Conservation (phyloP, 2,797 vertebrate genomes). For the Helarctos malayanus region DNA sequence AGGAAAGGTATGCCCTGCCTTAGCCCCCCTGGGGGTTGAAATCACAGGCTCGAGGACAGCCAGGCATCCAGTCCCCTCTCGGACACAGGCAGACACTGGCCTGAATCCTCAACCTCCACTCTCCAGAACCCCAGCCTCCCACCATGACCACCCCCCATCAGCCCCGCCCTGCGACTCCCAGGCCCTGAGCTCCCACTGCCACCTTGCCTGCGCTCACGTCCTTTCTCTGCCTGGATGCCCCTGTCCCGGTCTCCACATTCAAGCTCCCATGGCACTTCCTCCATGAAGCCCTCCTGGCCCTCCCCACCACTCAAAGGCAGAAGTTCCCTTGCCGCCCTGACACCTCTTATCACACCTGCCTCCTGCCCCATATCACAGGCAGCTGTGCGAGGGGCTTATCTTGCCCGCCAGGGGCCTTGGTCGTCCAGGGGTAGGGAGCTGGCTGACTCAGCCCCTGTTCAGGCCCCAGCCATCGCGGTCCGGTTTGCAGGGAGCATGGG, state of each 20-base stretch:
- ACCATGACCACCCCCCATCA: not conserved
- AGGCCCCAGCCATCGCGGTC: not conserved
- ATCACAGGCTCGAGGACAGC: not conserved
- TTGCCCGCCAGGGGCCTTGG: not conserved
- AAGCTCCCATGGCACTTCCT: not conserved
- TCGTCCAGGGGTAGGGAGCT: not conserved
- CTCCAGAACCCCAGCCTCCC: not conserved
- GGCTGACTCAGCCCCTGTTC: not conserved
- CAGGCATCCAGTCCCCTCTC: not conserved
- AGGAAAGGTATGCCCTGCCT: not conserved
- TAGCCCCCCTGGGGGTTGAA: not conserved
- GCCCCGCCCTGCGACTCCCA: not conserved
- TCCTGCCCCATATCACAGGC: constrained; percentile 15
- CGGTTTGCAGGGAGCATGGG: not conserved
- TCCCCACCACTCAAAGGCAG: not conserved
- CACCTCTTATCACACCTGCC: constrained; percentile 68
- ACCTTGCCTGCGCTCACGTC: not conserved
- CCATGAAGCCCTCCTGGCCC: not conserved
- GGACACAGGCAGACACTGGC: not conserved
- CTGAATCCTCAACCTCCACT: not conserved
- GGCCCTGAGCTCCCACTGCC: not conserved
- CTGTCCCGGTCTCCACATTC: not conserved
- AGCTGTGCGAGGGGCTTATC: constrained; percentile 56
- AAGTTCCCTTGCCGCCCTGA: not conserved
- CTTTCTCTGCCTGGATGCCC: not conserved